Evolutionary conservation across 2,888 invertebrate genomes (phyloP).

Genomic region (Julus scanicus): DNA sequence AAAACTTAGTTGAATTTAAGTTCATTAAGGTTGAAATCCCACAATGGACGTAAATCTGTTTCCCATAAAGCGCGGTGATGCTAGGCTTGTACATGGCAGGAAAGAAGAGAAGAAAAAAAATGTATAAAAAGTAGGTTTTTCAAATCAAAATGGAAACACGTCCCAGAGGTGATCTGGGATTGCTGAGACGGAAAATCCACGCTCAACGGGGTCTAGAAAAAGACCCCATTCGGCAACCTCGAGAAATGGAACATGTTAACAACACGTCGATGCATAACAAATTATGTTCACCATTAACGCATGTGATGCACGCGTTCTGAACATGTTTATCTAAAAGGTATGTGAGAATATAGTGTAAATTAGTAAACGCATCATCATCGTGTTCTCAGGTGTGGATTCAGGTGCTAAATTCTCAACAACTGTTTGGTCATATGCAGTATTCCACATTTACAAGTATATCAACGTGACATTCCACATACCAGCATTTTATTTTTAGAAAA

Average conservation of each 20-base stretch:
- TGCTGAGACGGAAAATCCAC: background rate
- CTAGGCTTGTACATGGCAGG: background rate
- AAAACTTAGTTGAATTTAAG: slow-evolving; percentile 56
- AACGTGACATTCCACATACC: no score
- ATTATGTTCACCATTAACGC: no score
- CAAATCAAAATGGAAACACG: slow-evolving; percentile 20
- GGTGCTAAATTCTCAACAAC: no score
- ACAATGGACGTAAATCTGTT: slow-evolving; percentile 52
- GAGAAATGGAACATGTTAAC: background rate
- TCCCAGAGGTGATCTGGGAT: background rate
- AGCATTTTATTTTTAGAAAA: no score
- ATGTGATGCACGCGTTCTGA: no score
- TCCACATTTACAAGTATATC: no score
- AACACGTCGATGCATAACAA: background rate
- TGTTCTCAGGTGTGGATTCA: no score
- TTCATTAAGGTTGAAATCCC: slow-evolving; percentile 55
- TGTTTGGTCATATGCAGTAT: no score
- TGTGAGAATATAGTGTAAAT: no score
- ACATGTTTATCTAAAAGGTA: no score
- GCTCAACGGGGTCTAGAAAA: background rate
- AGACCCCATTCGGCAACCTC: background rate
- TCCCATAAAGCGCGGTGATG: background rate
- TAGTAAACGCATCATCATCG: no score
- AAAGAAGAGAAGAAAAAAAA: background rate
- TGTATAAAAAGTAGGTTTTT: background rate